phyloP scores from a whole-genome alignment of 2,113 vertebrate genomes.

The Cebidichthys violaceus region DNA sequence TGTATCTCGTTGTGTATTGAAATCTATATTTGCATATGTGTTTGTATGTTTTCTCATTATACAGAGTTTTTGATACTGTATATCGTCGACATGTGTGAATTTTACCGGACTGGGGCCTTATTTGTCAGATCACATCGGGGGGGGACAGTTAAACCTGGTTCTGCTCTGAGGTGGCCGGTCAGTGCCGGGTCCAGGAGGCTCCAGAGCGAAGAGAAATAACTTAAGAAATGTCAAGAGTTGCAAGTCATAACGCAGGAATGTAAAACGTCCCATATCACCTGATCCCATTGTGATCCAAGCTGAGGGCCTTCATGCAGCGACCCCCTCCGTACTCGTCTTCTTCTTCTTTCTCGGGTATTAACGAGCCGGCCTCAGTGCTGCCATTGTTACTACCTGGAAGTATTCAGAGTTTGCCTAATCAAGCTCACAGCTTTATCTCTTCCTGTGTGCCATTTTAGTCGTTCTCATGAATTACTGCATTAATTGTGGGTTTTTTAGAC shows the following conservation, averaged over 20 bases:
- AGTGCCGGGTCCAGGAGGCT: conserved; percentile 25
- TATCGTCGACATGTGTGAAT: conserved; percentile 65
- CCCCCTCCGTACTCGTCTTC: conserved; percentile 14
- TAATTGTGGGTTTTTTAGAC: conserved; percentile 43
- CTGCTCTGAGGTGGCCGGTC: conserved; percentile 41
- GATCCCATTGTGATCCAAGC: conserved; percentile 28
- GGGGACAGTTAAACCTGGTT: conserved; percentile 39
- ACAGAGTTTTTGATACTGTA: conserved; percentile 75
- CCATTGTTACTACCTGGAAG: conserved; percentile 61
- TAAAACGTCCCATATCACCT: conserved; percentile 29
- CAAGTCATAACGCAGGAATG: conserved; percentile 58
- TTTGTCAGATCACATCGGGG: conserved; percentile 33
- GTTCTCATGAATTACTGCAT: conserved; percentile 64
- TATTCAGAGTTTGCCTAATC: conserved; percentile 59
- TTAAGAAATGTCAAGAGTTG: conserved; percentile 47
- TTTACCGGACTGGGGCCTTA: conserved; percentile 65
- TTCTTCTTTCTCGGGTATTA: conserved; percentile 44
- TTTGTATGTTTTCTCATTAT: conserved; percentile 72
- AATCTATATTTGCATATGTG: conserved; percentile 72
- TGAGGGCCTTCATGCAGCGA: conserved; percentile 27
- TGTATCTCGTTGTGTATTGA: conserved; percentile 71
- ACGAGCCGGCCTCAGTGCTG: conserved; percentile 43
- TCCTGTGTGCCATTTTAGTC: conserved; percentile 70
- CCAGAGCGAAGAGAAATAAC: conserved; percentile 20
- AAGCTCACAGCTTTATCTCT: conserved; percentile 58